These are phyloP conservation scores for Platanista minor DNA, from an alignment of 2,113 vertebrate genomes.

Conservation along the genomic window DNA sequence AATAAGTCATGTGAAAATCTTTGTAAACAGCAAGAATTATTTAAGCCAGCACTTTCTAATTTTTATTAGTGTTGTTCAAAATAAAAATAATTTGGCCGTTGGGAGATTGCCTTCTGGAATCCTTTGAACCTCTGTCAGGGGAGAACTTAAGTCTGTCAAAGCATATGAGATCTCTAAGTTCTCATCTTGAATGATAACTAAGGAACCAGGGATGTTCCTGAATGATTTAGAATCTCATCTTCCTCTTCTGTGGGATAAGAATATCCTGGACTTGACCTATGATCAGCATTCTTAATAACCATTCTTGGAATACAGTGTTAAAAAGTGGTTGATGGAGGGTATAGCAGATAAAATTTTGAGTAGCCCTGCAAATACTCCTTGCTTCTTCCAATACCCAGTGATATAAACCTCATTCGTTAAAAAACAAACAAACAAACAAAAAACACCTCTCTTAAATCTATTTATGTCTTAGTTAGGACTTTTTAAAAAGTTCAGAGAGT, in stretches of 20 bases:
- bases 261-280: background rate
- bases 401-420: background rate
- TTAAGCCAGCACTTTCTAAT: background rate
- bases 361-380: background rate
- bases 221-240: background rate
- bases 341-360: background rate
- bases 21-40: slow-evolving; percentile 14
- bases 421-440: background rate
- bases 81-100: slow-evolving; percentile 15
- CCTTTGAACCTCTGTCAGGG: background rate
- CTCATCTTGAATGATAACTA: background rate
- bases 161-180: background rate
- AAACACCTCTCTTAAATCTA: background rate
- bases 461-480: background rate
- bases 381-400: background rate
- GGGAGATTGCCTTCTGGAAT: background rate
- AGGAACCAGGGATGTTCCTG: background rate
- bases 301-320: background rate
- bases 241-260: background rate
- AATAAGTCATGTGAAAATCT: slow-evolving; percentile 48
- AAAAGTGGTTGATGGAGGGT: background rate
- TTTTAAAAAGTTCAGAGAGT: background rate
- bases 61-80: slow-evolving; percentile 6
- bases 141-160: background rate
- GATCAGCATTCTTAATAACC: background rate